Base-by-base conservation (phyloP, 2,113 vertebrate species). In the Ranitomeya imitator region DNA sequence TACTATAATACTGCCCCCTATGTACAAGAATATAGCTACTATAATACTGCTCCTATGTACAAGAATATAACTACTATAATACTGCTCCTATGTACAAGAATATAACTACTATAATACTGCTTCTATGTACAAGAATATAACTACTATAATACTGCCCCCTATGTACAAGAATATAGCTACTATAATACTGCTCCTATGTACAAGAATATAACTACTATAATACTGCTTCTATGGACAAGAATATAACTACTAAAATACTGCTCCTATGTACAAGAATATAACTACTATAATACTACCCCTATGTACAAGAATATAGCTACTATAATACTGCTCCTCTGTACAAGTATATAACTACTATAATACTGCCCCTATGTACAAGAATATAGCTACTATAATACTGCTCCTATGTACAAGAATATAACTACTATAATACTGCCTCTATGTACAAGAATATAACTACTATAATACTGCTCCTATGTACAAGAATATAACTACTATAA, bases 61-160 rank as follows among this genome's bases (percentile, higher is more conserved):
- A 67, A 67, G 65, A 67, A 67, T 67, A 67, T 67, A 67, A 67
- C 65, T 67, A 67, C 65, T 67, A 67, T 67, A 67, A 67, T 67
- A 67, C 65, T 67, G 15, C 65, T 11, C 65, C 65, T 67, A 67
- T 67, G n/a, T 67, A 67, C 65, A 67, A 23, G n/a, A 67, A 67
- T 67, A 67, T 67, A 67, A 67, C 65, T 67, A 67, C 65, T 67
- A 67, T 67, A 67, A 67, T 67, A 23, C 21, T 67, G 65, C 21
- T 9, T 19, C 61, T 65, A 65, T 65, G 61, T 65, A 65, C 65
- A 67, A 23, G 65, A 67, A 67, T 67, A 67, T 67, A 67, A 67
- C 65, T 23, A 67, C 65, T 67, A 67, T 67, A 67, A 67, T 67
- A 67, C 65, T 67, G 65, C 65, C 3, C 3, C 65, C 65, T 67